Conservation (phyloP, 2,797 vertebrate genomes). For the Trachops cirrhosus region DNA sequence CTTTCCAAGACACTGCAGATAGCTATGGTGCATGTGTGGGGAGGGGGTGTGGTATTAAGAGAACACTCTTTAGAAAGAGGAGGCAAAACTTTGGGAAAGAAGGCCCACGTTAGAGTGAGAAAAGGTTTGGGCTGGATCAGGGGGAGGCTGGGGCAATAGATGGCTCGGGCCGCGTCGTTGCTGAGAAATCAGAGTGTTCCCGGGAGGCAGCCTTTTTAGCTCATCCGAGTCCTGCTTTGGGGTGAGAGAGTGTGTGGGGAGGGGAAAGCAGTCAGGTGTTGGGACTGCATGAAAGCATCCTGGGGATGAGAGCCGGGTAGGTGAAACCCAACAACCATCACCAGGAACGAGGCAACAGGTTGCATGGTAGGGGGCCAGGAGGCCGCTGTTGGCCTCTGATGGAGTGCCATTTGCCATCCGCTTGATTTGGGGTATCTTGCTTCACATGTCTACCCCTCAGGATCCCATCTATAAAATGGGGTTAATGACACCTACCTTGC, state of each 20-base stretch:
- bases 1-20: not conserved
- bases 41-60: not conserved
- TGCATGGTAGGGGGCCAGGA: rapidly evolving
- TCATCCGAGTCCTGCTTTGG: not conserved
- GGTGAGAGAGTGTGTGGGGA: not conserved
- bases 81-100: slow-evolving; percentile 16
- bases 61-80: not conserved
- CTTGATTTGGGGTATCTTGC: not conserved
- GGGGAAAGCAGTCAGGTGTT: not conserved
- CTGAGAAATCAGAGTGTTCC: not conserved
- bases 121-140: not conserved
- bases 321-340: not conserved
- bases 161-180: rapidly evolving
- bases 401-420: not conserved
- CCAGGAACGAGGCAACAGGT: slow-evolving; percentile 53
- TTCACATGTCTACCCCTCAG: not conserved
- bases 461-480: not conserved
- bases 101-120: not conserved
- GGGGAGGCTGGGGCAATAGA: not conserved
- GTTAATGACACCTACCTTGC: not conserved
- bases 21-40: not conserved
- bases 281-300: not conserved
- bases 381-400: not conserved
- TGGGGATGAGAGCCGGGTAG: not conserved
- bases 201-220: not conserved